Evolutionary conservation across 1,140 invertebrate genomes (phyloP), one percentile per base, ranked within the genome.

Genomic region (Papilio polytes): DNA sequence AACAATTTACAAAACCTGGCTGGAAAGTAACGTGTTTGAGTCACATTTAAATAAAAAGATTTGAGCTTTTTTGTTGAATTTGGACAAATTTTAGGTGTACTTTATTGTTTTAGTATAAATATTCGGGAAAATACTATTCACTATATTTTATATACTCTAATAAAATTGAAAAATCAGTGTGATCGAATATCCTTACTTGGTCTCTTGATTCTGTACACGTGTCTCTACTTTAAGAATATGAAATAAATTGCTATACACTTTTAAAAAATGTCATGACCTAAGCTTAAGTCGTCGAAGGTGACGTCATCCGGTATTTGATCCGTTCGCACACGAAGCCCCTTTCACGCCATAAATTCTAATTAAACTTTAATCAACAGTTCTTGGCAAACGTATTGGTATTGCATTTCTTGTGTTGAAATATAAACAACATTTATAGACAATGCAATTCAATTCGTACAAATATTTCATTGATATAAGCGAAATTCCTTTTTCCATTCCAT

Each of bases 331-430:
- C 22, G 63, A 70, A 70, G 22, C 63, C 63, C 22, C 63, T 70
- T 70, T 70, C 63, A 70, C 26, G 63, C 63, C 12, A 70, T 70
- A 70, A 70, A 70, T 70, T 70, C 63, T 36, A 70, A 70, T 70
- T 70, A 31, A 70, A 70, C 12, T 70, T 70, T 70, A 70, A 70
- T 70, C 63, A 70, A 70, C n/a, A 31, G 12, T 70, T 66, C 18
- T 26, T 31, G 26, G 26, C 63, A 70, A 26, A 26, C 22, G 59
- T 22, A 63, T 26, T 26, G 22, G 63, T 70, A 12, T 70, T 70
- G 63, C 12, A 36, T 70, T 70, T 70, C 63, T 70, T 70, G 63
- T 31, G 1, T 70, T 31, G 12, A 31, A 70, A 70, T 70, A 70
- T 18, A 70, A 18, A 70, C 22, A 15, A 15, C 26, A 36, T 31